Evolutionary conservation across 2,797 vertebrate genomes (phyloP), one percentile per base, ranked within the genome.

Genomic region (Pterois miles): DNA sequence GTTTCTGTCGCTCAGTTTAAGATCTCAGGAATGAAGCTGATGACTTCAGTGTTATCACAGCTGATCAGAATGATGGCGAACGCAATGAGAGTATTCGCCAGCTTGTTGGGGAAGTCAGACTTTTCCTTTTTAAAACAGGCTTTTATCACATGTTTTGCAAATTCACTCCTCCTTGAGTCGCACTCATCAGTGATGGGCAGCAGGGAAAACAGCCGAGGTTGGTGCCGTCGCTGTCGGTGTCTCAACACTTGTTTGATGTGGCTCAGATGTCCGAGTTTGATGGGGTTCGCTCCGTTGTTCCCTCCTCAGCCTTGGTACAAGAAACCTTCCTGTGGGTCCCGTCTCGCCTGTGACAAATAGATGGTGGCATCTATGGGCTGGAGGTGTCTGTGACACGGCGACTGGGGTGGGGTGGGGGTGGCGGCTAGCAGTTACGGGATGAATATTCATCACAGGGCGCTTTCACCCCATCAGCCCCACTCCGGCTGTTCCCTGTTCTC

Each of bases 381-480:
- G 63, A 82, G 78, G 86, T 81, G 84, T 81, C 60, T 4, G 71
- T 48, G 48, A 66, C 80, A 66, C 14, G 2, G 43, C 10, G 68
- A 38, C 69, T 11, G 11, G 74, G 68, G 73, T 80, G 60, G 23
- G 65, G 67, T 11, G 11, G 74, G 68, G 73, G 80, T 60, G 23
- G 65, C 4, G 20, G 63, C 84, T 80, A 73, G 58, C 5, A 50
- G 75, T 18, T 65, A 72, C 1, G 11, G 22, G 56, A 87, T 91
- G 86, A 90, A 90, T 92, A 92, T 91, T 92, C 88, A 92, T 85
- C 76, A 65, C 82, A 38, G 71, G 82, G 9, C 22, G 53, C 54
- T 36, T 85, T 86, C 84, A 74, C 80, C 81, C 77, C 78, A 29
- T 80, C 80, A 48, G 50, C 78, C 74, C 64, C 25, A 22, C 20